A percentile compares a stretch with the other conserved stretches of the same genome.
These are phyloP conservation scores for Arge pagana DNA, from an alignment of 2,888 invertebrate species.

Conservation along the genomic window DNA sequence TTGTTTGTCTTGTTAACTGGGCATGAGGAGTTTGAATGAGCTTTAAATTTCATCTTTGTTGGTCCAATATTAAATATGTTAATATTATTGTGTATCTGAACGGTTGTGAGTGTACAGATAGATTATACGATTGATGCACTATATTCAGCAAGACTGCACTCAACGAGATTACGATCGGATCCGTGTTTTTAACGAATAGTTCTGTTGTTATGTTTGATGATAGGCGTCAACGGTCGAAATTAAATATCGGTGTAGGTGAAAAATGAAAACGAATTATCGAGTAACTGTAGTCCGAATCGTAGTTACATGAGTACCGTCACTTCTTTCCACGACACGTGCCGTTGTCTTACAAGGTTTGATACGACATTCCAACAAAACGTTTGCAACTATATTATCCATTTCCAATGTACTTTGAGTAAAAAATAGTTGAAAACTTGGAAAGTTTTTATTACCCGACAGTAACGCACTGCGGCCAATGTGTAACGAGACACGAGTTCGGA, in stretches of 20 bases:
- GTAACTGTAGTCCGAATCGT: not conserved
- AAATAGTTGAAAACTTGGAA: too few species aligned
- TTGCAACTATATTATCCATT: too few species aligned
- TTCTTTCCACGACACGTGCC: not conserved
- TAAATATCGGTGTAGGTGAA: not conserved
- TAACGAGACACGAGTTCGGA: too few species aligned
- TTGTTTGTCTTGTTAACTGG: too few species aligned
- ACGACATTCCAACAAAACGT: conserved; percentile 8
- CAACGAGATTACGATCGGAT: conserved; percentile 39
- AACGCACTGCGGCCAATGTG: too few species aligned
- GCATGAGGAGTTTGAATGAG: too few species aligned
- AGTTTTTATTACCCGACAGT: too few species aligned
- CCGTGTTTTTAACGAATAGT: not conserved
- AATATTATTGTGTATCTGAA: conserved; percentile 54
- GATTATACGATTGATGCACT: conserved; percentile 48
- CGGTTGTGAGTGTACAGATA: conserved; percentile 55
- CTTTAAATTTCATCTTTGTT: conserved; percentile 34
- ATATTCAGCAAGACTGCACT: conserved; percentile 41
- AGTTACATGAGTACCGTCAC: not conserved
- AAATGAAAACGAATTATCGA: too few species aligned
- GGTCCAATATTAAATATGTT: conserved; percentile 54
- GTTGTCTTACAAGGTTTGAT: conserved; percentile 8
- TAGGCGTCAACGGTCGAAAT: not conserved
- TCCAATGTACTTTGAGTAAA: too few species aligned
- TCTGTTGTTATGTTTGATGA: conserved; percentile 7